These are phyloP conservation scores for Apogon talboti DNA, from an alignment of 2,797 vertebrate species.

Conservation along the genomic window DNA sequence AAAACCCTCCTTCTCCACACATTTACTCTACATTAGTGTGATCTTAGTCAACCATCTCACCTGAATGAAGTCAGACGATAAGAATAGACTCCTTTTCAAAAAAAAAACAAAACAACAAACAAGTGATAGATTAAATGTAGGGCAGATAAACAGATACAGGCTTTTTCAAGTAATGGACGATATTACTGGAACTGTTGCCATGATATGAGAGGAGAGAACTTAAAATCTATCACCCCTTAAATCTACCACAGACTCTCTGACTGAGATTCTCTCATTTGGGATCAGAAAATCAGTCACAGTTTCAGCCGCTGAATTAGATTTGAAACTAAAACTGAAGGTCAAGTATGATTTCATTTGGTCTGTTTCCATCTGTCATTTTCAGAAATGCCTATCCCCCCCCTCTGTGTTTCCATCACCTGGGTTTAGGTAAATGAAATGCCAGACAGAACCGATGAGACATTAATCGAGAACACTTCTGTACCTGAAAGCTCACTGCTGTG, in stretches of 20 bases:
- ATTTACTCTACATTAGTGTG: slow-evolving; percentile 25
- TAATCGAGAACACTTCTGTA: too few relatives aligned
- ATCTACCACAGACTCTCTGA: slow-evolving; percentile 22
- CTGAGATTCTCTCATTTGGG: slow-evolving; percentile 22
- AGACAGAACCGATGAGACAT: background rate
- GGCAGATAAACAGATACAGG: background rate
- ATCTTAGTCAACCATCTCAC: slow-evolving; percentile 46
- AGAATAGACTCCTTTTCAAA: too few relatives aligned
- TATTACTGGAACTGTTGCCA: slow-evolving; percentile 22
- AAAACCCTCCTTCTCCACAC: slow-evolving; percentile 34
- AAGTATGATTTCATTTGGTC: slow-evolving; percentile 32
- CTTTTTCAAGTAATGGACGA: slow-evolving; percentile 12
- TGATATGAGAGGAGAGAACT: background rate
- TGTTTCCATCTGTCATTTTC: slow-evolving; percentile 2
- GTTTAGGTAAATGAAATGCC: background rate
- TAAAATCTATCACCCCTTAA: background rate
- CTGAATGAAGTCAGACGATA: slow-evolving; percentile 7
- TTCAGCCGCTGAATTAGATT: slow-evolving; percentile 44
- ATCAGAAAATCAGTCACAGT: slow-evolving; percentile 30
- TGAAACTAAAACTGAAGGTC: slow-evolving; percentile 36
- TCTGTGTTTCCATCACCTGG: background rate
- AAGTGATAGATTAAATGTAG: background rate
- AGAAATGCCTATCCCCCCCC: background rate
- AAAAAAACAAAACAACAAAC: background rate
- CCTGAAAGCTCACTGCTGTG: background rate